These are phyloP conservation scores for Ischnus inquisitorius DNA, from an alignment of 2,888 invertebrate species.

Conservation along the genomic window DNA sequence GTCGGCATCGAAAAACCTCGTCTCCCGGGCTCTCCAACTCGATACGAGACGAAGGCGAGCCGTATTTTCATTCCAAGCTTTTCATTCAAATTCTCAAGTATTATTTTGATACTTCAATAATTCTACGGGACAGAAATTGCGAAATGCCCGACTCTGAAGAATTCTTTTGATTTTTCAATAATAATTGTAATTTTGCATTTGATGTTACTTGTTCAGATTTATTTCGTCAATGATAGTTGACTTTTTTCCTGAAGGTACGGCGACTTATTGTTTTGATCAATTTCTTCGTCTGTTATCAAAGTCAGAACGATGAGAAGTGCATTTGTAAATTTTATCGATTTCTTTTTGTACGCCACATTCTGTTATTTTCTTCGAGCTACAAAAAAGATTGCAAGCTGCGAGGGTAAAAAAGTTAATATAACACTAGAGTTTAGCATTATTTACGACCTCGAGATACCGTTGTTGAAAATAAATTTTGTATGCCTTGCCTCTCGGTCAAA, in stretches of 20 bases:
- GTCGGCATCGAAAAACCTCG: constrained; percentile 37
- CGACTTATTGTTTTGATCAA: no score
- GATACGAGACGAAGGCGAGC: constrained; percentile 37
- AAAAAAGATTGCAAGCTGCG: background rate
- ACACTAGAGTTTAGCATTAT: background rate
- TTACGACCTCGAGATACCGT: background rate
- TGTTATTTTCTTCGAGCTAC: background rate
- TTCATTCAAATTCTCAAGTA: background rate
- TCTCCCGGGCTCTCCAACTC: constrained; percentile 12
- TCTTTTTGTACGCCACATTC: background rate
- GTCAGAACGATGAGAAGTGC: background rate
- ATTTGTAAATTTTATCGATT: no score
- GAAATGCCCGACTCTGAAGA: no score
- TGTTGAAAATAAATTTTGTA: background rate
- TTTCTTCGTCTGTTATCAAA: no score
- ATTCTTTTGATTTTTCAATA: no score
- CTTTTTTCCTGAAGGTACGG: no score
- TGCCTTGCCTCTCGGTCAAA: background rate
- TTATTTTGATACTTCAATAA: background rate
- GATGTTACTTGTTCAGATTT: no score
- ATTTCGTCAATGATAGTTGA: no score
- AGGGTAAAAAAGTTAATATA: background rate
- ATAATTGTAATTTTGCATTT: no score
- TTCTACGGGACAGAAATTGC: no score
- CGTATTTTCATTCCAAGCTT: background rate